Conservation (phyloP, 2,113 vertebrate species). For the Paradisaea rubra region DNA sequence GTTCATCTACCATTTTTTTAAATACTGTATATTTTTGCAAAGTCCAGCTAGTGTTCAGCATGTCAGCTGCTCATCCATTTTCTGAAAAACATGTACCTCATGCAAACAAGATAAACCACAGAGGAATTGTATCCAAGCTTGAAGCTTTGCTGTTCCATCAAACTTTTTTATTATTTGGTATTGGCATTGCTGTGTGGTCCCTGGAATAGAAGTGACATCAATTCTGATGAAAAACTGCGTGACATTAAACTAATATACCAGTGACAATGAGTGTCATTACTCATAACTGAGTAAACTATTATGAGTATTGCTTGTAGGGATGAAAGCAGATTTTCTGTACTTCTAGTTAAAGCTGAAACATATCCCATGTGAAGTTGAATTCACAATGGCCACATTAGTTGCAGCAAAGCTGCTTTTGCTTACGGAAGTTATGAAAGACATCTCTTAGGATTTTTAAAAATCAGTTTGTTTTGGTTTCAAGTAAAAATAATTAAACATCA, state of each 20-base stretch:
- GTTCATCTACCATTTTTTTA: not conserved
- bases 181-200: not conserved
- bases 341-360: not conserved
- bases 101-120: not conserved
- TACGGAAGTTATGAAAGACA: not conserved
- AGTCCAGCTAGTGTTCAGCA: not conserved
- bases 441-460: not conserved
- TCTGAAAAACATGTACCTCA: not conserved
- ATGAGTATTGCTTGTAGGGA: not conserved
- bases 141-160: not conserved
- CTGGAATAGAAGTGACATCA: not conserved
- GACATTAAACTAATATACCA: not conserved
- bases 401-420: not conserved
- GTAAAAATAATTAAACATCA: not conserved
- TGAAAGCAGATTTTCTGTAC: not conserved
- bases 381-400: not conserved
- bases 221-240: not conserved
- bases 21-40: not conserved
- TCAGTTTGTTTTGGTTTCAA: not conserved
- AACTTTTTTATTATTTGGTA: not conserved
- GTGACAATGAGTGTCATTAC: not conserved
- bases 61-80: not conserved
- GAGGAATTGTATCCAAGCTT: not conserved
- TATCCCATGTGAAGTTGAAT: not conserved
- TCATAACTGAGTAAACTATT: not conserved